Evolutionary conservation across 1,140 invertebrate genomes (phyloP), one percentile per base, ranked within the genome.

Genomic region (Brachionus rubens): DNA sequence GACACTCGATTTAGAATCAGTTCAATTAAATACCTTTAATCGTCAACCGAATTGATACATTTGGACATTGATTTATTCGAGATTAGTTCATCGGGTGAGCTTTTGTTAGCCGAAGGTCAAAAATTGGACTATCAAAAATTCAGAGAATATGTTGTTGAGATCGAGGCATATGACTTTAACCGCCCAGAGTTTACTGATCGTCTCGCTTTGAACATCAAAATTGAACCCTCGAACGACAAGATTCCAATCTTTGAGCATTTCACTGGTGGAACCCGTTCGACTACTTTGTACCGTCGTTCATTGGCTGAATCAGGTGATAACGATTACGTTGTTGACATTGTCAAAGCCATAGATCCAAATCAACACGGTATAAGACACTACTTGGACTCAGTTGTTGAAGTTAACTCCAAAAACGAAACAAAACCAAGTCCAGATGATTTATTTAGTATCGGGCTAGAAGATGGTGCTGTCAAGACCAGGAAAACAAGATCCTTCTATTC

Each of bases 141-240:
- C 3, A 47, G 68, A n/a, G 68, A 72, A 72, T 72, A 72, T 40
- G 3, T 52, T 3, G 19, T 72, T 50, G 68, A 72, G 41, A 19
- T 72, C 7, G 33, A 72, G 36, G 68, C 68, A 12, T 26, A 26
- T 40, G 68, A 72, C 50, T 21, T 9, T 5, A 41, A 65, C 33
- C 24, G 28, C 19, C 36, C 46, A 28, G 68, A 54, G 10, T 30
- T 72, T 14, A 7, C 9, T 1, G 28, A 33, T 72, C 6, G 30
- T 5, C 41, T 48, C 19, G 50, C 36, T 30, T 16, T 72, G 26
- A 72, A 30, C n/a, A 28, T 72, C 10, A 40, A 5, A 7, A 26
- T 72, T 2, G 24, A 72, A n/a, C 68, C 68, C 12, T 72, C 68
- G 19, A 72, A 72, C 41, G 68, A 72, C 28, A 72, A 72, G 41